Evolutionary conservation across 1,140 invertebrate genomes (phyloP).

Genomic region (Pomacea maculata): DNA sequence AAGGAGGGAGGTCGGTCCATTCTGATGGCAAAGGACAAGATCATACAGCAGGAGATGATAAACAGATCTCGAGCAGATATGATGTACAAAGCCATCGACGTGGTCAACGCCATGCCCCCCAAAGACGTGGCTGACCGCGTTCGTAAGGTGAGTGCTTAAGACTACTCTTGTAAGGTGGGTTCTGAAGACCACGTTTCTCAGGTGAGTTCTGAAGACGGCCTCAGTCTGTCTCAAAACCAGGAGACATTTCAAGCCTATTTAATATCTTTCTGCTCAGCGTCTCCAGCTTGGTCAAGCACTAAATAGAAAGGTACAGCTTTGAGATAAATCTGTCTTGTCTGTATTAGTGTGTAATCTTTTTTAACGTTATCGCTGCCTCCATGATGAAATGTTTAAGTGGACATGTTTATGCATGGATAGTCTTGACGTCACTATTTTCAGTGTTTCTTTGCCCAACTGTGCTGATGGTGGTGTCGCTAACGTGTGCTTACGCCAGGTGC

Average conservation of each 20-base stretch:
- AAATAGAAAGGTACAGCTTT: not conserved
- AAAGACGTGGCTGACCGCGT: slow-evolving; percentile 7
- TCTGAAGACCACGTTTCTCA: not conserved
- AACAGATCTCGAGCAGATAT: slow-evolving; percentile 22
- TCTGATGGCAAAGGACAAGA: slow-evolving; percentile 21
- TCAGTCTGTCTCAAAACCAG: not conserved
- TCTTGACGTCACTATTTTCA: too few species aligned
- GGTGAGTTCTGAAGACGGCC: not conserved
- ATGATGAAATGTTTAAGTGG: too few species aligned
- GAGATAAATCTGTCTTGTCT: too few species aligned
- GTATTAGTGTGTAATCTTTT: too few species aligned
- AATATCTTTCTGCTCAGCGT: not conserved
- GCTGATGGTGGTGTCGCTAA: too few species aligned
- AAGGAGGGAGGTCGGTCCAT: slow-evolving; percentile 23
- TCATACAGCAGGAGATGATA: slow-evolving; percentile 19
- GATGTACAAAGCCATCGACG: slow-evolving; percentile 28
- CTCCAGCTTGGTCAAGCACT: not conserved
- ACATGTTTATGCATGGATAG: too few species aligned
- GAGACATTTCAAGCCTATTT: too few species aligned
- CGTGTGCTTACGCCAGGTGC: not conserved
- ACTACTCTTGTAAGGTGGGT: too few species aligned
- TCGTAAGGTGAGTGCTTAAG: not conserved
- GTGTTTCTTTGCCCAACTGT: too few species aligned
- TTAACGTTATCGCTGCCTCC: too few species aligned
- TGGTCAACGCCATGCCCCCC: slow-evolving; percentile 12